These are phyloP conservation scores for Sphecodes monilicornis DNA, from an alignment of 2,888 invertebrate species.

Conservation along the genomic window DNA sequence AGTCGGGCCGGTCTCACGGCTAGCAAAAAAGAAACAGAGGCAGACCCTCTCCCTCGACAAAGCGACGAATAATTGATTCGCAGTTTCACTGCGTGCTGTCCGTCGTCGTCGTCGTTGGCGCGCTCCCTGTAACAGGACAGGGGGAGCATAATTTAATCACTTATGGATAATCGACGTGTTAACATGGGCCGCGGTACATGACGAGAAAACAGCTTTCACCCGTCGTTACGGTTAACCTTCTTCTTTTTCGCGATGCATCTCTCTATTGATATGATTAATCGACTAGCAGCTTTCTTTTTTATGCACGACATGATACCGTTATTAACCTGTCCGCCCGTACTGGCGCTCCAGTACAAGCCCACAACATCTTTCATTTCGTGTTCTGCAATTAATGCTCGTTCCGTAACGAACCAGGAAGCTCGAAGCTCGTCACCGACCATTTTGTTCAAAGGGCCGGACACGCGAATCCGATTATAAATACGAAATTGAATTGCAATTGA, in stretches of 20 bases:
- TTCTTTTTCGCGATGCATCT: background rate
- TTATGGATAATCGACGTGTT: constrained; percentile 48
- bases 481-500: background rate
- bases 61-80: constrained; percentile 57
- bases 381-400: background rate
- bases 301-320: background rate
- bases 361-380: background rate
- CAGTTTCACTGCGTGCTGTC: constrained; percentile 39
- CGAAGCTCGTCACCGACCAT: background rate
- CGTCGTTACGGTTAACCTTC: constrained; percentile 4
- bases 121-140: constrained; percentile 3
- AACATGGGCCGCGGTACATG: constrained; percentile 10
- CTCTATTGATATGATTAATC: constrained; percentile 11
- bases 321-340: constrained; percentile 1
- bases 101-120: constrained; percentile 9
- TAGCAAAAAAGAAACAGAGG: constrained; percentile 1
- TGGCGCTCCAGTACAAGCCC: background rate
- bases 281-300: background rate
- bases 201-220: constrained; percentile 23
- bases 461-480: background rate
- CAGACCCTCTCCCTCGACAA: constrained; percentile 16
- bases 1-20: constrained; percentile 22
- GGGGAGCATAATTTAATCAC: constrained; percentile 45
- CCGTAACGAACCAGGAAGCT: background rate
- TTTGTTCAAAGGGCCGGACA: background rate